Evolutionary conservation across 2,113 vertebrate genomes (phyloP), one percentile per base, ranked within the genome.

Genomic region (Eolophus roseicapilla): DNA sequence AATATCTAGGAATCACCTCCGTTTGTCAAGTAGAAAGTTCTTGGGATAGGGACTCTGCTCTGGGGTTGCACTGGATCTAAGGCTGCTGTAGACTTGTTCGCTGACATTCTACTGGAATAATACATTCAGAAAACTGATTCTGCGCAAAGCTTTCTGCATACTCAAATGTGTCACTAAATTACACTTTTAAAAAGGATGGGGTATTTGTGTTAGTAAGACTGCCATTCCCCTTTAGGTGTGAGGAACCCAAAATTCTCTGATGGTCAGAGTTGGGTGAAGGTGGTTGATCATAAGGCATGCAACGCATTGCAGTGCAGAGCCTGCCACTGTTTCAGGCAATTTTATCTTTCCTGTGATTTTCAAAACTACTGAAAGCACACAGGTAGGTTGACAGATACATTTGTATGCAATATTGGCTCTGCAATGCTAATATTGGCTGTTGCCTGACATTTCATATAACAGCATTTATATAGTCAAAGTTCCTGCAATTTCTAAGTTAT

Each of bases 391-490:
- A 86, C 89, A 95, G 88, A 86, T 50, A 83, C 73, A 50, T 88
- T 82, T 71, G 19, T 50, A 2, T 17, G 68, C 71, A 81, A 43
- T 85, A 71, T 59, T 39, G 69, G 86, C 74, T 81, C 90, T 77
- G 68, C 16, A 62, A 49, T 90, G 65, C 81, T 92, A 93, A 85
- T 86, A 91, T 88, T 94, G 71, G 87, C 60, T 92, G 79, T 3
- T 88, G 78, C 87, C 83, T 93, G 85, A 89, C 92, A 78, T 93
- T 92, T 94, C 46, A 60, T 49, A 19, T 78, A 91, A 90, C 68
- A 67, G 60, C 93, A 47, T 90, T 92, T 91, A 75, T 92, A 77
- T 43, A 88, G 87, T 41, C 17, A 9, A 90, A 90, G 44, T 79
- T 82, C 47, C 73, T 64, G 17, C 67, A 52, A 83, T 88, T 89